These are phyloP conservation scores for Caranx melampygus DNA, from an alignment of 2,113 vertebrate genomes.

Conservation along the genomic window DNA sequence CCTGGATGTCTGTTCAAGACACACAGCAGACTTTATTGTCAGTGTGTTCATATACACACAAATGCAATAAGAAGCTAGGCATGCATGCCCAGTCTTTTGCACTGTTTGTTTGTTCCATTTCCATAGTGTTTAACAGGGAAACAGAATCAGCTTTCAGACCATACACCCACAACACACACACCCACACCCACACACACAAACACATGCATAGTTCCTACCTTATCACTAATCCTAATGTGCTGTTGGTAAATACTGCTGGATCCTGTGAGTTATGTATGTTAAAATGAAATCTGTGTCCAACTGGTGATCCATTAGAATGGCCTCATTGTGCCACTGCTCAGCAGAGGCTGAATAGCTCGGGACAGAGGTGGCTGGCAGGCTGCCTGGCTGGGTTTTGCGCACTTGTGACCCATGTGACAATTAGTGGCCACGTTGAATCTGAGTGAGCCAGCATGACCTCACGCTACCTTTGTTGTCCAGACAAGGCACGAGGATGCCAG, in stretches of 20 bases:
- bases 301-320: conserved; percentile 39
- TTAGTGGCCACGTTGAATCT: conserved; percentile 52
- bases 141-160: background rate
- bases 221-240: conserved; percentile 25
- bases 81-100: background rate
- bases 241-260: conserved; percentile 8
- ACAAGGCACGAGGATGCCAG: conserved; percentile 35
- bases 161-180: conserved; percentile 4
- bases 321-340: conserved; percentile 62
- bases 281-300: conserved; percentile 46
- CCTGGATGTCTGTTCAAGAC: conserved; percentile 3
- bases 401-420: conserved; percentile 71
- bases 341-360: conserved; percentile 31
- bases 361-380: conserved; percentile 57
- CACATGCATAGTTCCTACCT: background rate
- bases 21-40: background rate
- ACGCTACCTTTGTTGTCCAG: conserved; percentile 31
- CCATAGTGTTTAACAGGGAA: background rate
- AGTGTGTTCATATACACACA: background rate
- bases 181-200: conserved; percentile 10
- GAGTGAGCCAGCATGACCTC: conserved; percentile 55
- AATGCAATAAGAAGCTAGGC: background rate
- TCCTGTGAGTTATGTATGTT: conserved; percentile 25
- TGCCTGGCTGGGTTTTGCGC: conserved; percentile 52
- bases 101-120: conserved; percentile 28